phyloP scores from a whole-genome alignment of 2,888 invertebrate genomes.

The Pterostichus madidus region DNA sequence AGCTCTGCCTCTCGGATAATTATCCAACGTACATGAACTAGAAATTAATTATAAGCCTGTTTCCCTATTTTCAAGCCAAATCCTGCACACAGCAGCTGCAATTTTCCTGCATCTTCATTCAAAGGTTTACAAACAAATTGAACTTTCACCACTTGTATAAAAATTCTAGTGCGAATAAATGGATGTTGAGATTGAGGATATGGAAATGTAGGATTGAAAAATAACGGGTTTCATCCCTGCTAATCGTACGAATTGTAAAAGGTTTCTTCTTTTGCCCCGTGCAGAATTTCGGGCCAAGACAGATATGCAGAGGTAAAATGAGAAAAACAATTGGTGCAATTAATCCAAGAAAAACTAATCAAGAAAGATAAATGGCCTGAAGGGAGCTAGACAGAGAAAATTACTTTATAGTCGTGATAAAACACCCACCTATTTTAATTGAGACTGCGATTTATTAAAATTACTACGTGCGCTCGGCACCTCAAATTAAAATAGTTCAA shows the following conservation, averaged over 20 bases:
- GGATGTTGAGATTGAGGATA: not conserved
- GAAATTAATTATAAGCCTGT: constrained; percentile 60
- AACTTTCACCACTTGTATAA: too few relatives aligned
- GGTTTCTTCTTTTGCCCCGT: constrained; percentile 58
- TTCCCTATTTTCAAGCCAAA: constrained; percentile 32
- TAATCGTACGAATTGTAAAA: constrained; percentile 55
- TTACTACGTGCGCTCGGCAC: constrained; percentile 67
- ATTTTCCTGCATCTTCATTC: not conserved
- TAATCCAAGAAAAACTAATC: constrained; percentile 79
- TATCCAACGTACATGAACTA: constrained; percentile 58
- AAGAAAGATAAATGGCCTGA: constrained; percentile 77
- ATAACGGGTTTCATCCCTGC: constrained; percentile 47
- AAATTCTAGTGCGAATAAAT: too few relatives aligned
- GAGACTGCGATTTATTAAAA: constrained; percentile 75
- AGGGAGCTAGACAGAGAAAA: constrained; percentile 74
- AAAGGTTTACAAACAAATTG: too few relatives aligned
- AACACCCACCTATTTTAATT: constrained; percentile 77
- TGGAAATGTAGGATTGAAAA: constrained; percentile 27
- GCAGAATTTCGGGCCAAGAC: constrained; percentile 73
- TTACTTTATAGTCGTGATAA: constrained; percentile 78
- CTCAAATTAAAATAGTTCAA: constrained; percentile 66
- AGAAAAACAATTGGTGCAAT: constrained; percentile 78
- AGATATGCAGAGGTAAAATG: constrained; percentile 77
- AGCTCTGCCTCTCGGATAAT: constrained; percentile 48
- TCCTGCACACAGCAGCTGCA: not conserved